phyloP scores from a whole-genome alignment of 2,113 vertebrate species.

The Ginglymostoma cirratum region DNA sequence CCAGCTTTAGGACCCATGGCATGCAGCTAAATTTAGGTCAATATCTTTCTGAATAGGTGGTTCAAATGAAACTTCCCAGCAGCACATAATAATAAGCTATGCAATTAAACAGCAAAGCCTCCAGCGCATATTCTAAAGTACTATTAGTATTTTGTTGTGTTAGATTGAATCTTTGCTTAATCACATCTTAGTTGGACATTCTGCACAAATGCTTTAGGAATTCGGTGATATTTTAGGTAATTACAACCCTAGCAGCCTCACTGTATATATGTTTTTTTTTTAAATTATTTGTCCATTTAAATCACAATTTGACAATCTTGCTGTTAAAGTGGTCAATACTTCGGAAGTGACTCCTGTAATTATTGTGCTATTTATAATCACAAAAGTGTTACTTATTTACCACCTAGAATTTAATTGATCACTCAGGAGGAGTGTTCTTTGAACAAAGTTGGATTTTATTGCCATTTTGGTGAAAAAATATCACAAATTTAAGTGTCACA shows the following conservation, averaged over 20 bases:
- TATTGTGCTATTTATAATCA: background rate
- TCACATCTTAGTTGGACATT: background rate
- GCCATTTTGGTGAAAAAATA: background rate
- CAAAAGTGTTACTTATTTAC: background rate
- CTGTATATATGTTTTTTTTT: background rate
- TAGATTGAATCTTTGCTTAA: background rate
- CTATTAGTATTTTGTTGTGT: too few species aligned
- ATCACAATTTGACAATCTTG: background rate
- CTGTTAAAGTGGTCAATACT: background rate
- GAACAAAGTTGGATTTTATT: background rate
- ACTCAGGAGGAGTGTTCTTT: background rate
- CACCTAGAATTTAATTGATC: background rate
- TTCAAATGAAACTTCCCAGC: background rate
- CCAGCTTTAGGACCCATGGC: too few species aligned
- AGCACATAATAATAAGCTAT: background rate
- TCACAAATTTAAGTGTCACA: background rate
- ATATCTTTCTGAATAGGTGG: background rate
- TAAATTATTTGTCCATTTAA: background rate
- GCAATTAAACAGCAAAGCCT: background rate
- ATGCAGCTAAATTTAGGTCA: too few species aligned
- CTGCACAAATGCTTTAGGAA: background rate
- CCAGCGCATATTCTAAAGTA: background rate
- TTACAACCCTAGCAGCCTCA: background rate
- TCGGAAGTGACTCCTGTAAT: background rate
- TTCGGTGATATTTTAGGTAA: background rate